Evolutionary conservation across 2,888 invertebrate species (phyloP).

Genomic region (Lomographa bimaculata): DNA sequence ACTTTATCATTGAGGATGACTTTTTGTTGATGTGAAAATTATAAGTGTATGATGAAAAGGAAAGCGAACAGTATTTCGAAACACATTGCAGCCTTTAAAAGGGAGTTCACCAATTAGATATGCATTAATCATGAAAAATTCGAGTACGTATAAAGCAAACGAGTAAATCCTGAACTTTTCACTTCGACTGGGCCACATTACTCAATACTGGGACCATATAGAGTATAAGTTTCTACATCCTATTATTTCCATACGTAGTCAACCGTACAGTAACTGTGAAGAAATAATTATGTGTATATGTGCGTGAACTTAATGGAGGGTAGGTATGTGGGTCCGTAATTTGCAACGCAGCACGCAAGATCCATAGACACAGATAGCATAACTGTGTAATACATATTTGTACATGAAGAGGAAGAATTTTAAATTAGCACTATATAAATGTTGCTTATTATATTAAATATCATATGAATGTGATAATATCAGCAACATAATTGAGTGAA

Average conservation of each 20-base stretch:
- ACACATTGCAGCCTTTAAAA: no score
- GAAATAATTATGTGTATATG: constrained; percentile 30
- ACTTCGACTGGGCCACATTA: neutral
- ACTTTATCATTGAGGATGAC: no score
- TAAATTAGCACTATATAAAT: no score
- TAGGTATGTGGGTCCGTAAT: constrained; percentile 34
- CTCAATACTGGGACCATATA: constrained; percentile 4
- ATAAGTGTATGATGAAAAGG: no score
- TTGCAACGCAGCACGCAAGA: constrained; percentile 29
- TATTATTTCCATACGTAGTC: constrained; percentile 29
- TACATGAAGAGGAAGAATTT: neutral
- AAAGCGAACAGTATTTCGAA: no score
- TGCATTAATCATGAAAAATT: no score
- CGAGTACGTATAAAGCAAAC: no score
- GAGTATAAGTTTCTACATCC: constrained; percentile 26
- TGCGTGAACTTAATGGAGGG: constrained; percentile 34
- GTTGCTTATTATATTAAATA: no score
- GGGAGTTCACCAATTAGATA: no score
- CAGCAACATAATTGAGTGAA: no score
- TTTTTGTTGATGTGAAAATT: no score
- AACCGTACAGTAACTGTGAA: constrained; percentile 33
- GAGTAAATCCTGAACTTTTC: neutral
- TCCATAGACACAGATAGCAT: constrained; percentile 21
- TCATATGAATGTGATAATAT: no score
- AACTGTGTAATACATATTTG: constrained; percentile 4